Evolutionary conservation across 2,797 vertebrate genomes (phyloP).

Genomic region (Pantherophis alleghaniensis): DNA sequence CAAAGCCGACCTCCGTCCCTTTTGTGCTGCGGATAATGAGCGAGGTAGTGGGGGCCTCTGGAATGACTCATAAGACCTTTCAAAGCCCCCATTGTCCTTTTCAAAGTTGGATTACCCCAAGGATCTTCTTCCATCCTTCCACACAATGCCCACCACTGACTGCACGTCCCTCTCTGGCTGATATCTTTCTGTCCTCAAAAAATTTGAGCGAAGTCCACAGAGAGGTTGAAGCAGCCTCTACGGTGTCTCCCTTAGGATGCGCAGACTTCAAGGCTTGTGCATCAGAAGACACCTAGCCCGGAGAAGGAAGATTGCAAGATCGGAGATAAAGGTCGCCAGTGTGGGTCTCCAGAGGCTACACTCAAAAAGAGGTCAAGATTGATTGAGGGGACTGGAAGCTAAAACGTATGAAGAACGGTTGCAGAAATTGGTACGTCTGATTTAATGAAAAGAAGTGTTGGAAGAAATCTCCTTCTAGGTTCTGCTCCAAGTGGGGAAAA

Average conservation of each 20-base stretch:
- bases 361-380: not conserved
- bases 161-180: not conserved
- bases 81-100: conserved; percentile 19
- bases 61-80: conserved; percentile 14
- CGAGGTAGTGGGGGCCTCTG: not conserved
- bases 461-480: too few relatives aligned
- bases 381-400: not conserved
- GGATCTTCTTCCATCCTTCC: not conserved
- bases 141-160: not conserved
- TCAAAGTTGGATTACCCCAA: not conserved
- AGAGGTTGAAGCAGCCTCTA: not conserved
- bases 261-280: not conserved
- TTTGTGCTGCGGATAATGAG: conserved; percentile 1
- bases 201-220: not conserved
- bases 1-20: not conserved
- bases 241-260: not conserved
- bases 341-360: not conserved
- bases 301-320: not conserved
- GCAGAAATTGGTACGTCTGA: not conserved
- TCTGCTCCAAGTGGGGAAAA: too few relatives aligned
- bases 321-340: not conserved
- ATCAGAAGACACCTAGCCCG: not conserved
- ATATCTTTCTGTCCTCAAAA: not conserved
- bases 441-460: not conserved
- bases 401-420: not conserved